A percentile compares a stretch with the other conserved stretches of the same genome.
Conservation (phyloP, 2,888 invertebrate genomes). For the Callyntrura guangdongensis region DNA sequence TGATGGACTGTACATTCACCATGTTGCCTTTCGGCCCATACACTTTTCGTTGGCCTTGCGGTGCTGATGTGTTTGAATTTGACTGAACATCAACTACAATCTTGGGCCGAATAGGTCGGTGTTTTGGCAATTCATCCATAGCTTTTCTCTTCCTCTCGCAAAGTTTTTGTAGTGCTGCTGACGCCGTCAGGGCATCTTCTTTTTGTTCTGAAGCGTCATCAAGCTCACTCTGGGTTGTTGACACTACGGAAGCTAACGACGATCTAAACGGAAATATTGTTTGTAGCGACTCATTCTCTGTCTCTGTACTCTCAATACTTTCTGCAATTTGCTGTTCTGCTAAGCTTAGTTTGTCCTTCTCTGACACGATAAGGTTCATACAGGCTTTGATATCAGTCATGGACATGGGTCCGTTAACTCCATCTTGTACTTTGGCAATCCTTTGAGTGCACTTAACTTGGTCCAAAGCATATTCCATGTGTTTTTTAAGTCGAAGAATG, state of each 20-base stretch:
- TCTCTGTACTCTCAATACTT: constrained; percentile 78
- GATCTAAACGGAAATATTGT: constrained; percentile 87
- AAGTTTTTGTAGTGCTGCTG: constrained; percentile 82
- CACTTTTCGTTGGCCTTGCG: constrained; percentile 87
- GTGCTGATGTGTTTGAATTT: constrained; percentile 13
- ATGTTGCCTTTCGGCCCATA: constrained; percentile 92
- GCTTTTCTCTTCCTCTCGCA: constrained; percentile 81
- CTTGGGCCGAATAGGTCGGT: neutral
- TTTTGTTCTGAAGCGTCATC: neutral
- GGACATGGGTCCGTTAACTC: constrained; percentile 64
- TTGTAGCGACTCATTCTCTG: constrained; percentile 85
- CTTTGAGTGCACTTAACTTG: constrained; percentile 88
- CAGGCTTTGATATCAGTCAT: constrained; percentile 74
- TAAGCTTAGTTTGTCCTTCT: constrained; percentile 64
- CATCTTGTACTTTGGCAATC: constrained; percentile 66
- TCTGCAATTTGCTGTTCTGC: constrained; percentile 78
- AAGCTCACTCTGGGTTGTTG: neutral
- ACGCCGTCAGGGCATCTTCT: constrained; percentile 68
- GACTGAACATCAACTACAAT: constrained; percentile 54
- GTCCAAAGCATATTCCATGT: constrained; percentile 93
- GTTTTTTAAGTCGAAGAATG: constrained; percentile 92
- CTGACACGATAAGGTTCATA: constrained; percentile 60
- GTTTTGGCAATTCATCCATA: constrained; percentile 59
- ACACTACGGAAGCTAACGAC: neutral
- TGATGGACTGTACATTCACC: constrained; percentile 93